Conservation (phyloP, 1,140 invertebrate genomes). For the Drosophila punjabiensis region DNA sequence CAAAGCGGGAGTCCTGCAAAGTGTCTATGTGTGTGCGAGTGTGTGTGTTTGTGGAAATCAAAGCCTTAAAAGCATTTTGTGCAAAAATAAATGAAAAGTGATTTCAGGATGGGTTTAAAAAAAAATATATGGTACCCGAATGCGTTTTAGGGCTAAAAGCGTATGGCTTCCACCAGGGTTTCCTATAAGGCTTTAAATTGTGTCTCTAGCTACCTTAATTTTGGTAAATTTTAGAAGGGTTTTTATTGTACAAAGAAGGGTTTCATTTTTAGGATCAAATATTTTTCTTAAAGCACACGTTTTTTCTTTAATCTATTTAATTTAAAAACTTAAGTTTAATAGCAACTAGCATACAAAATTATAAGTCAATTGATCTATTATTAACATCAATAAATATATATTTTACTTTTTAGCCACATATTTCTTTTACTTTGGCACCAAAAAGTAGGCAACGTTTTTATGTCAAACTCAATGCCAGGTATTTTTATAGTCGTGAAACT, state of each 20-base stretch:
- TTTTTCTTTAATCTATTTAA: background rate
- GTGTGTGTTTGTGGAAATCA: slow-evolving; percentile 56
- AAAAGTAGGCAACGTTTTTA: background rate
- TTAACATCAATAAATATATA: background rate
- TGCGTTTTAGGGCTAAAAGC: slow-evolving; percentile 12
- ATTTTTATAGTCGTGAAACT: background rate
- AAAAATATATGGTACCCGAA: slow-evolving; percentile 35
- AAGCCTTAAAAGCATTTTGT: slow-evolving; percentile 69
- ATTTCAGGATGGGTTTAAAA: slow-evolving; percentile 34
- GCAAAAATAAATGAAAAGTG: slow-evolving; percentile 52
- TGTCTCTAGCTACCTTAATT: background rate
- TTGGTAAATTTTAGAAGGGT: too few relatives aligned
- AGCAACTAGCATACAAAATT: background rate
- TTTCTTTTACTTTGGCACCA: background rate
- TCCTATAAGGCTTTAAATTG: slow-evolving; percentile 2
- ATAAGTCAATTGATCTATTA: too few relatives aligned
- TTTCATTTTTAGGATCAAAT: background rate
- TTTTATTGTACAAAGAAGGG: background rate
- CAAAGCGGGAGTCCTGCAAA: slow-evolving; percentile 5
- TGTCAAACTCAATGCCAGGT: background rate
- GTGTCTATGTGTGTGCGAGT: slow-evolving; percentile 28
- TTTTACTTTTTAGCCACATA: background rate
- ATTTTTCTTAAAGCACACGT: background rate
- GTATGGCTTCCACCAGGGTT: slow-evolving; percentile 10
- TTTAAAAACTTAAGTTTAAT: background rate